Evolutionary conservation across 1,140 invertebrate species (phyloP).

Genomic region (Ridgeia piscesae): DNA sequence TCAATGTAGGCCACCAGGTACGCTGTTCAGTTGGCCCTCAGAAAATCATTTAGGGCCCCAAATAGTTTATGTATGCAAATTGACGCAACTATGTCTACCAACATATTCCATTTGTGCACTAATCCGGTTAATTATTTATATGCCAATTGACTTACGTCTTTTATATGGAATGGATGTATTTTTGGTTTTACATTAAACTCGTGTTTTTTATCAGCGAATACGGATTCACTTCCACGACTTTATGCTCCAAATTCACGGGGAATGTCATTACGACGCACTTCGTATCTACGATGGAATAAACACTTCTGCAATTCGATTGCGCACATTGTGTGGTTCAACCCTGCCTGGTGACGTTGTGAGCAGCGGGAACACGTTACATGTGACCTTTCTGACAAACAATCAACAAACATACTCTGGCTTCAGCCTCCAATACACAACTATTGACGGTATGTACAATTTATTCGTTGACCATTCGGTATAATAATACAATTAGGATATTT

Average conservation of each 20-base stretch:
- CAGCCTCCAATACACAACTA: not conserved
- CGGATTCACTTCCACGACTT: not conserved
- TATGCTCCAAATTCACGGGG: not conserved
- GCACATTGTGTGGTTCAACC: not conserved
- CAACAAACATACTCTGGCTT: not conserved
- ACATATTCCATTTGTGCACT: too few relatives aligned
- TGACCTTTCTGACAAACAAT: not conserved
- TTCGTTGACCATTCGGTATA: too few relatives aligned
- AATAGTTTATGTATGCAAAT: too few relatives aligned
- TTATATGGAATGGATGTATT: too few relatives aligned
- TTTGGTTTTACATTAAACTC: too few relatives aligned
- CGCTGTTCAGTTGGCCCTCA: too few relatives aligned
- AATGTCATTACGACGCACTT: not conserved
- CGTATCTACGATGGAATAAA: not conserved
- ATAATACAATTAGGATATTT: too few relatives aligned
- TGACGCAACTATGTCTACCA: too few relatives aligned
- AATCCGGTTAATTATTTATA: too few relatives aligned
- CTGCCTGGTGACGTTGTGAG: not conserved
- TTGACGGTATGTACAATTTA: not conserved
- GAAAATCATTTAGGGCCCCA: too few relatives aligned
- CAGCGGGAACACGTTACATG: not conserved
- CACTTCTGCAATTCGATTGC: not conserved
- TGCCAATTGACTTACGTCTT: too few relatives aligned
- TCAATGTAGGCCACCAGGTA: too few relatives aligned
- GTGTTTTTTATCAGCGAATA: not conserved